Evolutionary conservation across 2,113 vertebrate genomes (phyloP).

Genomic region (Dolichotis patagonum): DNA sequence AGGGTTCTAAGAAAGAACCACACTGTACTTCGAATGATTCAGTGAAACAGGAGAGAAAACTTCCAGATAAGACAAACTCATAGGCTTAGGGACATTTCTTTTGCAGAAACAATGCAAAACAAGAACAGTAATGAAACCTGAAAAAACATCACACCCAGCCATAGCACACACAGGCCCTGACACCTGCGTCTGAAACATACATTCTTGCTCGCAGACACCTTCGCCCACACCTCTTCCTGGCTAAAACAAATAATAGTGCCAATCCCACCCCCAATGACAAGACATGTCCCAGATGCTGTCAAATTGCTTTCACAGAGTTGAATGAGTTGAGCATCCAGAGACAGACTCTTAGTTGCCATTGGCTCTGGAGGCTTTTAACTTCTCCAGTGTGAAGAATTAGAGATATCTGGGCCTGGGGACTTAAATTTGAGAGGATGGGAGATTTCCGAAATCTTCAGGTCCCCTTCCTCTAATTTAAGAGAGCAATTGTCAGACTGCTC

Average conservation of each 20-base stretch:
- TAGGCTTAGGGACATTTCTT: constrained; percentile 13
- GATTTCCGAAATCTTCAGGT: constrained; percentile 34
- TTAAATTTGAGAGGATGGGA: neutral
- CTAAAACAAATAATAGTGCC: constrained; percentile 55
- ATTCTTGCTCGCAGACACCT: constrained; percentile 23
- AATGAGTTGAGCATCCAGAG: constrained; percentile 73
- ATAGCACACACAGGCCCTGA: constrained; percentile 19
- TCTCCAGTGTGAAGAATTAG: constrained; percentile 55
- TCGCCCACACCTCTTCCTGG: constrained; percentile 52
- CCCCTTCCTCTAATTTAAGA: constrained; percentile 63
- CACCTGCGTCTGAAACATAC: constrained; percentile 49
- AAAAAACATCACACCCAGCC: constrained; percentile 43
- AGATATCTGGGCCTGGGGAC: constrained; percentile 25
- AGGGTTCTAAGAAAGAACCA: neutral
- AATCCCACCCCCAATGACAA: constrained; percentile 70
- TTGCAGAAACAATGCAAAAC: constrained; percentile 14
- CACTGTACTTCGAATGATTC: neutral
- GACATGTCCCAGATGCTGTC: constrained; percentile 65
- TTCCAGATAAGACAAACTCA: constrained; percentile 18
- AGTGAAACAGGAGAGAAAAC: neutral
- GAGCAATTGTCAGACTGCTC: neutral
- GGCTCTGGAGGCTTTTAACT: constrained; percentile 53
- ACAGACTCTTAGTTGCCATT: neutral
- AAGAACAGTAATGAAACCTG: constrained; percentile 52
- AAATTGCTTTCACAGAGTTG: constrained; percentile 78